Conservation (phyloP, 2,888 invertebrate species). For the Caenorhabditis afra region DNA sequence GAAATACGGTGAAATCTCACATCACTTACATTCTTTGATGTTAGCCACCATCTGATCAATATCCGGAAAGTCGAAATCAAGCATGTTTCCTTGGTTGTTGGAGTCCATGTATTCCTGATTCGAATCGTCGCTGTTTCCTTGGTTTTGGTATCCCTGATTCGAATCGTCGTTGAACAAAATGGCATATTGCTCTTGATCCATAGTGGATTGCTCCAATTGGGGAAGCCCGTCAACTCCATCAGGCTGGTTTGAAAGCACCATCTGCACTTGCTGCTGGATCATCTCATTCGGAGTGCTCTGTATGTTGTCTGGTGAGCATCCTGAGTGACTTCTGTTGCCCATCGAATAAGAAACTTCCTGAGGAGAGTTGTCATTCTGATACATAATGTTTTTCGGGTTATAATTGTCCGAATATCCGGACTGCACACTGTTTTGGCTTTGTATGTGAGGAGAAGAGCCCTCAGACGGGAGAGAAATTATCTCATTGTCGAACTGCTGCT, state of each 20-base stretch:
- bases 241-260: not conserved
- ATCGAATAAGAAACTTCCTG: constrained; percentile 12
- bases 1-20: not conserved
- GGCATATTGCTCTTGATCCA: constrained; percentile 12
- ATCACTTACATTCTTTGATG: constrained; percentile 43
- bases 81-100: constrained; percentile 13
- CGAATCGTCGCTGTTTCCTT: constrained; percentile 21
- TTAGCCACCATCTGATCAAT: constrained; percentile 57
- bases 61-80: constrained; percentile 46
- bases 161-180: too few relatives aligned
- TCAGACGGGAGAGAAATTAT: constrained; percentile 39
- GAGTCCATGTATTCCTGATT: constrained; percentile 34
- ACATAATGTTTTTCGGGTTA: constrained; percentile 11
- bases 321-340: constrained; percentile 22
- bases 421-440: constrained; percentile 39
- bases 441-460: constrained; percentile 28
- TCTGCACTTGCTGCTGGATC: not conserved
- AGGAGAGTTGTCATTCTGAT: constrained; percentile 33
- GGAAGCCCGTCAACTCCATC: constrained; percentile 22
- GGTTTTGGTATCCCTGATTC: too few relatives aligned
- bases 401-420: constrained; percentile 36
- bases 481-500: constrained; percentile 29
- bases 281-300: constrained; percentile 18
- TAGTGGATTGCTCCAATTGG: constrained; percentile 15
- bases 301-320: constrained; percentile 25